These are phyloP conservation scores for Tautogolabrus adspersus DNA, from an alignment of 2,113 vertebrate genomes.

Conservation along the genomic window DNA sequence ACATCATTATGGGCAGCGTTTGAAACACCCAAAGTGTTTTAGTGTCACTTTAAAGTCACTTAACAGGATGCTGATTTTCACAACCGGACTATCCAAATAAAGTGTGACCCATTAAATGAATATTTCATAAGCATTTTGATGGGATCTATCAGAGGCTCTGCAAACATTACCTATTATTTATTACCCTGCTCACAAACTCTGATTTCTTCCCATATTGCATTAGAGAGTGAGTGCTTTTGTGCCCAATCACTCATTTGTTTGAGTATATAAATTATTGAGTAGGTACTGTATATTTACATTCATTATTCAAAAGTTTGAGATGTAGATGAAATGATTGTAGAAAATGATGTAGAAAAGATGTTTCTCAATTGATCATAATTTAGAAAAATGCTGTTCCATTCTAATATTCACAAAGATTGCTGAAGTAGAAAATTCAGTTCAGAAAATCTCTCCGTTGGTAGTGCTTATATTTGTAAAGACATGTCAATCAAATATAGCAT, in stretches of 20 bases:
- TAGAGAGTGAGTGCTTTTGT: constrained; percentile 57
- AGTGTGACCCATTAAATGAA: constrained; percentile 70
- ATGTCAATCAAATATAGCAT: constrained; percentile 14
- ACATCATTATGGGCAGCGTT: constrained; percentile 60
- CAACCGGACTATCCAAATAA: constrained; percentile 63
- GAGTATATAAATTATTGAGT: constrained; percentile 62
- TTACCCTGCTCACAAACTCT: constrained; percentile 34
- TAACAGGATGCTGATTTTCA: constrained; percentile 59
- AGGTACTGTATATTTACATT: constrained; percentile 59
- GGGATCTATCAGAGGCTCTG: constrained; percentile 48
- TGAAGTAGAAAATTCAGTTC: constrained; percentile 8
- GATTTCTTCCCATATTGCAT: constrained; percentile 58
- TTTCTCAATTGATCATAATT: constrained; percentile 44
- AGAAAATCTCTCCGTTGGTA: neutral
- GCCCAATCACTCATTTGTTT: constrained; percentile 59
- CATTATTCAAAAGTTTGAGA: constrained; percentile 55
- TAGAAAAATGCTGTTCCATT: neutral
- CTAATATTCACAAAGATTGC: constrained; percentile 22
- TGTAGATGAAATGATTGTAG: constrained; percentile 50
- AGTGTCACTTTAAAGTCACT: constrained; percentile 62
- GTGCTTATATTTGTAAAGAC: neutral
- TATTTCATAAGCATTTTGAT: constrained; percentile 72
- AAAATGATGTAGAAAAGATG: neutral
- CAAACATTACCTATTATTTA: constrained; percentile 67
- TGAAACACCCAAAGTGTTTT: constrained; percentile 62